Base-by-base conservation (phyloP, 2,113 vertebrate genomes). In the Heterotis niloticus region DNA sequence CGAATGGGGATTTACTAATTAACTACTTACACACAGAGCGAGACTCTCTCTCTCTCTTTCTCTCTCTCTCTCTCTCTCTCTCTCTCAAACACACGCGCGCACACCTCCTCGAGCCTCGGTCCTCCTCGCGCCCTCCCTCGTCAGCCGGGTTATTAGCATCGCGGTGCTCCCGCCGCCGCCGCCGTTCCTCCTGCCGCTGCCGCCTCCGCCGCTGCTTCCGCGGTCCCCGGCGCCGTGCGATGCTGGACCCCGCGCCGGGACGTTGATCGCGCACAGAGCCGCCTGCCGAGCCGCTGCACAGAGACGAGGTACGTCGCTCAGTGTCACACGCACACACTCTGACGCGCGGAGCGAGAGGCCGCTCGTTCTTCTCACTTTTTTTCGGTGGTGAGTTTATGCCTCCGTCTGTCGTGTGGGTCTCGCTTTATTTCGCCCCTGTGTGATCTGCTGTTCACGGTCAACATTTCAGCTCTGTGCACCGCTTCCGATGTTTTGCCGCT, bases 1-100 rank as follows among this genome's bases (percentile, higher is more conserved):
- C 90, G 91, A 91, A 89, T 92, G 88, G 92, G 91, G 91, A 93
- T 93, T 93, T 91, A 91, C 89, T 93, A 93, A 93, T 93, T 93
- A 93, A 92, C 90, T 92, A 90, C 91, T 90, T 89, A 81, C 80
- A 81, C 80, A 88, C 85, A 84, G 34, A 44, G 7, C 34, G 34
- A 44, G 3, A 44, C 34, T 70, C 34, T 44, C 84, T 28, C 84
- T 84, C 85, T 82, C 76, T n/a, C 74, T 52, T 52, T 51, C 71
- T 54, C 34, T 44, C 34, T 70, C 34, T 44, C 84, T 28, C 84
- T 84, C 85, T 82, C 76, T n/a, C 74, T 52, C 71, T 51, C 71
- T 54, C 34, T 44, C 34, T 44, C 34, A 44, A 2, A 44, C 34
- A 44, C 34, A 44, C 34, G 34, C 34, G n/a, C n/a, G 84, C 88